phyloP scores from a whole-genome alignment of 2,113 vertebrate genomes.

The Polypterus bichir region DNA sequence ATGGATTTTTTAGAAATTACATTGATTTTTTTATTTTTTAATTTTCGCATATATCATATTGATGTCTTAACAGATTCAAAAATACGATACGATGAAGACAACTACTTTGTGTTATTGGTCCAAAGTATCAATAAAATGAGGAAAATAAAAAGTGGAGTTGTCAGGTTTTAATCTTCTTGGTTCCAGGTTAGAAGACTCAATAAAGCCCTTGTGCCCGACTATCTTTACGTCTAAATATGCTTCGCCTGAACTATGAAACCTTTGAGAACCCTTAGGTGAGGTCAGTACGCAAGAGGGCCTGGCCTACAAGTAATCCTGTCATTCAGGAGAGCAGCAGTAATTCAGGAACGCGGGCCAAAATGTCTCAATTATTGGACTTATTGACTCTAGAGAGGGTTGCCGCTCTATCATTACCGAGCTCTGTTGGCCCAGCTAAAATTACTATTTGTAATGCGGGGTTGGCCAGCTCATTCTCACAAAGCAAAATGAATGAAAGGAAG shows the following conservation, averaged over 20 bases:
- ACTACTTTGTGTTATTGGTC: too few relatives aligned
- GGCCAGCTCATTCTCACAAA: constrained; percentile 56
- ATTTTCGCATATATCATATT: too few relatives aligned
- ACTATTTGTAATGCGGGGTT: constrained; percentile 52
- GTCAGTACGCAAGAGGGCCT: constrained; percentile 33
- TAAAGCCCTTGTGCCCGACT: too few relatives aligned
- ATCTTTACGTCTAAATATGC: constrained; percentile 20
- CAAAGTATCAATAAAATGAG: too few relatives aligned
- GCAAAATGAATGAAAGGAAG: constrained; percentile 40
- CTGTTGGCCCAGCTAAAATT: constrained; percentile 50
- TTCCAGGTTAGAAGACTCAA: too few relatives aligned
- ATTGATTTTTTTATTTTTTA: too few relatives aligned
- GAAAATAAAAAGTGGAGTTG: too few relatives aligned
- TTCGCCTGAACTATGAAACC: constrained; percentile 31
- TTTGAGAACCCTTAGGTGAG: constrained; percentile 28
- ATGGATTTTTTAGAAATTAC: too few relatives aligned
- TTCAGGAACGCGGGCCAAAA: constrained; percentile 39
- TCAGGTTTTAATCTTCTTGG: too few relatives aligned
- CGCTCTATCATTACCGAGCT: constrained; percentile 47
- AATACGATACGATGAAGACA: too few relatives aligned
- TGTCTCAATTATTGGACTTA: constrained; percentile 43
- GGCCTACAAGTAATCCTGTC: constrained; percentile 37
- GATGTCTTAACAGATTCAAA: too few relatives aligned
- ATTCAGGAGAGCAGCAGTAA: constrained; percentile 40
- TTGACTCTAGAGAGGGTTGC: constrained; percentile 40